A percentile compares a stretch with the other conserved stretches of the same genome.
Evolutionary conservation across 2,113 vertebrate species (phyloP).

Genomic region (Phylloscopus trochilus): DNA sequence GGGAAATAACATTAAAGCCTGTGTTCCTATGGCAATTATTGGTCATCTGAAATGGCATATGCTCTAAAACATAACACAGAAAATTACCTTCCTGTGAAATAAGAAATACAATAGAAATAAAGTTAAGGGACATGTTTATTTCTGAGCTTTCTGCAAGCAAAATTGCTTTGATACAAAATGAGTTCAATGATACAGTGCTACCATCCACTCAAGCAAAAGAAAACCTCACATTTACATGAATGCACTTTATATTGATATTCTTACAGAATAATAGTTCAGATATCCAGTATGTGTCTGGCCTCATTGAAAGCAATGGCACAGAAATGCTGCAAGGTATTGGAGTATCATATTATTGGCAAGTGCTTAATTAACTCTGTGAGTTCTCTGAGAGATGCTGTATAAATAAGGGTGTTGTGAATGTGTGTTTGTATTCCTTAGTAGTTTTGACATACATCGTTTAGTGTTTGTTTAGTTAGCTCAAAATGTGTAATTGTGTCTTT

Average conservation of each 20-base stretch:
- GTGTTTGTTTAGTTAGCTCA: slow-evolving; percentile 32
- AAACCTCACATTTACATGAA: slow-evolving; percentile 86
- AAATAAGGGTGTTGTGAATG: slow-evolving; percentile 57
- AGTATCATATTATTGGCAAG: slow-evolving; percentile 65
- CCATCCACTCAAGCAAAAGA: slow-evolving; percentile 91
- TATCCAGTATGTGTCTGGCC: slow-evolving; percentile 73
- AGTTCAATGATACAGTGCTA: slow-evolving; percentile 87
- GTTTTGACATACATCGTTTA: not conserved
- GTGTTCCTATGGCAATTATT: slow-evolving; percentile 54
- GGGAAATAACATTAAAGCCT: slow-evolving; percentile 70
- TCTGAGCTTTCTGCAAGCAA: slow-evolving; percentile 90
- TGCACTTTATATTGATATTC: slow-evolving; percentile 83
- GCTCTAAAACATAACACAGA: slow-evolving; percentile 57
- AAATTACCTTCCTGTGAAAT: slow-evolving; percentile 54
- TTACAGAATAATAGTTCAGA: slow-evolving; percentile 66
- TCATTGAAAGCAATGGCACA: slow-evolving; percentile 76
- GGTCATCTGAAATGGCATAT: slow-evolving; percentile 64
- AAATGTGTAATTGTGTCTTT: slow-evolving; percentile 52
- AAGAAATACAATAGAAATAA: slow-evolving; percentile 76
- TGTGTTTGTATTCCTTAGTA: slow-evolving; percentile 30
- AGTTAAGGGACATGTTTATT: slow-evolving; percentile 81
- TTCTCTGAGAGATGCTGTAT: slow-evolving; percentile 54
- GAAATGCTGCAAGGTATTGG: slow-evolving; percentile 72
- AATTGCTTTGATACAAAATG: slow-evolving; percentile 95
- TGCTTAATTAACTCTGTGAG: slow-evolving; percentile 72